A percentile compares a stretch with the other conserved stretches of the same genome.
Evolutionary conservation across 2,888 invertebrate genomes (phyloP).

Genomic region (Leptura quadrifasciata): DNA sequence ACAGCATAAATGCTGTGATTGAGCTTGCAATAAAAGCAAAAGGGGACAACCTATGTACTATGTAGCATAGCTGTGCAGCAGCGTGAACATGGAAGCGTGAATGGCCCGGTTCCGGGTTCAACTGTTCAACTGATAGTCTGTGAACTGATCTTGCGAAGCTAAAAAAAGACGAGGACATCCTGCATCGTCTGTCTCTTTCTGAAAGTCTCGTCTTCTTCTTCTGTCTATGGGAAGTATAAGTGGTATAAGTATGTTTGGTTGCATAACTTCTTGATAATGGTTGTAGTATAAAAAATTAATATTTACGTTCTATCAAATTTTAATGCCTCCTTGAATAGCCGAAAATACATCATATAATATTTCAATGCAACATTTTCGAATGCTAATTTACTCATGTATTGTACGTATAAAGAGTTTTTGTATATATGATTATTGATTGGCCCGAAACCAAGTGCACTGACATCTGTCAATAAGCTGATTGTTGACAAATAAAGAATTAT

Average conservation of each 20-base stretch:
- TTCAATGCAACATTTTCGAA: background rate
- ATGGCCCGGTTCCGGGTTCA: too few relatives aligned
- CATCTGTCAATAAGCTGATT: conserved; percentile 9
- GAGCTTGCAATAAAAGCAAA: too few relatives aligned
- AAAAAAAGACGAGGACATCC: too few relatives aligned
- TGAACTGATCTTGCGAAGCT: too few relatives aligned
- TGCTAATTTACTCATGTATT: background rate
- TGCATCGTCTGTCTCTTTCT: too few relatives aligned
- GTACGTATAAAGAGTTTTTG: background rate
- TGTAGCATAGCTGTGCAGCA: too few relatives aligned
- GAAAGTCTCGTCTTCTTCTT: too few relatives aligned
- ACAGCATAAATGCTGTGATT: too few relatives aligned
- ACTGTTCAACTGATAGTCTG: too few relatives aligned
- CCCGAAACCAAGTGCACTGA: conserved; percentile 11
- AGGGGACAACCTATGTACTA: too few relatives aligned
- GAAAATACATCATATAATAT: background rate
- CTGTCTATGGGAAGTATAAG: too few relatives aligned
- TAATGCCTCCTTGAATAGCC: background rate
- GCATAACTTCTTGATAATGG: background rate
- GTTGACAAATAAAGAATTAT: conserved; percentile 22
- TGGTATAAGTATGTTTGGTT: background rate
- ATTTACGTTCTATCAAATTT: background rate
- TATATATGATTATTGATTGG: background rate
- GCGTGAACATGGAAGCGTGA: too few relatives aligned
- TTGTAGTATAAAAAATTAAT: background rate